These are phyloP conservation scores for Erpobdella octoculata DNA, from an alignment of 2,888 invertebrate genomes.

Conservation along the genomic window DNA sequence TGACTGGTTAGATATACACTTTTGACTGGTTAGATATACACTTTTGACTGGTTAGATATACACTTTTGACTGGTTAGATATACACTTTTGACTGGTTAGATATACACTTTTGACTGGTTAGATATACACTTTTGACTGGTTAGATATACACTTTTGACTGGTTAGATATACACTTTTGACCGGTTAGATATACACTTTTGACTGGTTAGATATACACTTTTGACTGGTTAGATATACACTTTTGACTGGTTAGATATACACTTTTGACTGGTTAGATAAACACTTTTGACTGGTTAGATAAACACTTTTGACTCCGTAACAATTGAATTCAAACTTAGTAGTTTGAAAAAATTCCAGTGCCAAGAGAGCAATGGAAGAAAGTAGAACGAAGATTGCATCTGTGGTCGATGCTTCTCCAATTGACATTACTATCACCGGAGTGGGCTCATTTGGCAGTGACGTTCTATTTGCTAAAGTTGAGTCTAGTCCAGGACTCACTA, in stretches of 20 bases:
- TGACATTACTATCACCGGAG: not conserved
- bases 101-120: not conserved
- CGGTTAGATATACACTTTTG: not conserved
- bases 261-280: not conserved
- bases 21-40: not conserved
- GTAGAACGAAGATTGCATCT: not conserved
- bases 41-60: not conserved
- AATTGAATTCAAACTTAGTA: not conserved
- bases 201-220: not conserved
- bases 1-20: not conserved
- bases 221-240: not conserved
- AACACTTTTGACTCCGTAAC: not conserved
- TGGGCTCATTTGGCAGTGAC: not conserved
- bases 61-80: not conserved
- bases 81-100: not conserved
- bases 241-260: not conserved
- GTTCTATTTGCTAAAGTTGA: conserved; percentile 2
- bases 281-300: not conserved
- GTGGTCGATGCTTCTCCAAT: not conserved
- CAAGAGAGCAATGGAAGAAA: conserved; percentile 4
- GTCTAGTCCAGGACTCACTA: not conserved
- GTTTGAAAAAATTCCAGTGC: not conserved
- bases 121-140: not conserved
- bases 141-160: not conserved
- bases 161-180: not conserved